Base-by-base conservation (phyloP, 2,113 vertebrate genomes). In the Otis tarda region DNA sequence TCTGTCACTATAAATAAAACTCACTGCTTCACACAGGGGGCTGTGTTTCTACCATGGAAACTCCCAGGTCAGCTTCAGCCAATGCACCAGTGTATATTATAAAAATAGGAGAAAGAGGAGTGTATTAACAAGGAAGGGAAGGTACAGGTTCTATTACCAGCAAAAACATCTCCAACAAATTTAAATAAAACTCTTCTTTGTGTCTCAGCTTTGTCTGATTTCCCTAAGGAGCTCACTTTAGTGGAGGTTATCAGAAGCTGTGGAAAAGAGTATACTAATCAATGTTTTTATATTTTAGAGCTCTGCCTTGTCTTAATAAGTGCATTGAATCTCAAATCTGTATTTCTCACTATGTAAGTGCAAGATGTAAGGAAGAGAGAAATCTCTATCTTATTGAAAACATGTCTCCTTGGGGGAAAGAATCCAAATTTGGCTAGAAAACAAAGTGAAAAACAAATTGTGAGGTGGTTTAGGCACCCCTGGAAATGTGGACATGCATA, bases 1-100 rank as follows among this genome's bases (percentile, higher is more conserved):
- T 68, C 95, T 97, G 96, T 97, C 97, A 95, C 77, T 95, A 68
- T 67, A 97, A 97, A 98, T 98, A 98, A 98, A 96, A 79, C 91
- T 98, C 98, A 97, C 33, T 61, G 61, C 43, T 39, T 93, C 85
- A 92, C 94, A 93, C 83, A 87, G 89, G 95, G 86, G 91, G 75
- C 60, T 65, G 25, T 68, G 55, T 61, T 86, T 90, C 21, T 85
- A 91, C 83, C 68, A 74, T n/a, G 63, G 84, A 95, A 97, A 93
- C 56, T 90, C 78, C 93, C 67, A 91, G 90, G 86, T 95, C 93
- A 97, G 59, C 78, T 85, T 80, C 89, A 95, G 78, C 63, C 4
- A 7, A 45, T 56, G 13, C 37, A 83, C 87, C 17, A 14, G 23
- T 21, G 23, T 52, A 63, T 21, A 10, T 28, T 90, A 88, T 41